Base-by-base conservation (phyloP, 2,888 invertebrate species). In the Brachyptera putata region DNA sequence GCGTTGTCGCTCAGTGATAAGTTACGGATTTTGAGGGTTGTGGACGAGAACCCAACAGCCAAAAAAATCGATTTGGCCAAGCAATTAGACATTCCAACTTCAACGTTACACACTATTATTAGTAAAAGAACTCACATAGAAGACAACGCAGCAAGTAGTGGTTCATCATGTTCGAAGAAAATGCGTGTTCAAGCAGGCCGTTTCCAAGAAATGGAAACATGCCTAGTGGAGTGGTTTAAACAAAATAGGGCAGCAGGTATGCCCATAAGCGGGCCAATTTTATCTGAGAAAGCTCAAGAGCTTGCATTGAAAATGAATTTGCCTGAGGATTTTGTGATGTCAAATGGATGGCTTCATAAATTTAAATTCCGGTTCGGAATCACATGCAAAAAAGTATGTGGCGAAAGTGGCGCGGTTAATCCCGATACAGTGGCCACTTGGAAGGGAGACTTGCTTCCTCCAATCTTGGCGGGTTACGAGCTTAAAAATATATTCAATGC, bases 291-390 rank as follows among this genome's bases (percentile, higher is more conserved):
- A 46, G 65, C 65, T n/a, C 49, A 55, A 41, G 61, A 62, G n/a
- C 48, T 63, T 22, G 65, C 64, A 1, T 56, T 55, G 13, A 39
- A 48, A 34, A 7, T 61, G 18, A 60, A 58, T 11, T 21, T 65
- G 37, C 7, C 26, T 7, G 3, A 24, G 21, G 56, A 66, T 13
- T 66, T 66, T 57, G 30, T 56, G 22, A 61, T 60, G 9, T 61
- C 60, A 26, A 49, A 60, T 0, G 65, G 66, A 1, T 66, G 66
- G 66, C 18, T 66, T 1, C 61, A 61, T 16, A 57, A 56, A 18
- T 66, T 63, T n/a, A n/a, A n/a, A n/a, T n/a, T n/a, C n/a, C n/a
- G n/a, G n/a, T n/a, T n/a, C n/a, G n/a, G n/a, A n/a, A n/a, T n/a
- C n/a, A n/a, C n/a, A n/a, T n/a, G n/a, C n/a, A n/a, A n/a, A n/a